phyloP scores from a whole-genome alignment of 2,113 vertebrate species.

The Beaufortia kweichowensis region DNA sequence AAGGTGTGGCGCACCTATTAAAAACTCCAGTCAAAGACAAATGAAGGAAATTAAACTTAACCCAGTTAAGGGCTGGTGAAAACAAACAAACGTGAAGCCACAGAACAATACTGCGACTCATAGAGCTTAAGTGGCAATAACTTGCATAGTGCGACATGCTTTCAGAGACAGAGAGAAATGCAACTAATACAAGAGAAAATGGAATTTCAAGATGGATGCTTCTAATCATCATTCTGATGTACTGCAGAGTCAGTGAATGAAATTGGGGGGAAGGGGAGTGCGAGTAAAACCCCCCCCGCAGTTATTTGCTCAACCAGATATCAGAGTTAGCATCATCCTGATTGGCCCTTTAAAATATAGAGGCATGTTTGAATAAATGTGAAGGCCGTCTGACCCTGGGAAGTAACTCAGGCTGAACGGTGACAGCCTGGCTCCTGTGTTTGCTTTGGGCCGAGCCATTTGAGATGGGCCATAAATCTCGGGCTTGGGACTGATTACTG shows the following conservation, averaged over 20 bases:
- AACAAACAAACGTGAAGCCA: conserved; percentile 41
- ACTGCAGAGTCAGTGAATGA: conserved; percentile 44
- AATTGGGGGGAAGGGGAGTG: conserved; percentile 50
- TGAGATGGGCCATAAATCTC: conserved; percentile 67
- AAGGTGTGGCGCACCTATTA: conserved; percentile 26
- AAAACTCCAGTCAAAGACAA: conserved; percentile 40
- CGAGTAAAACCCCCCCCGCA: conserved; percentile 47
- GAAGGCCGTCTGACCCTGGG: conserved; percentile 52
- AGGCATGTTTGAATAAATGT: conserved; percentile 69
- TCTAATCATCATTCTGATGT: conserved; percentile 58
- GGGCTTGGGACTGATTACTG: conserved; percentile 56
- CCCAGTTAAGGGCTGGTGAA: conserved; percentile 39
- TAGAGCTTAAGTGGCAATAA: conserved; percentile 54
- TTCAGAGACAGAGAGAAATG: conserved; percentile 62
- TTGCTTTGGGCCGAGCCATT: conserved; percentile 64
- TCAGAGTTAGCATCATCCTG: conserved; percentile 30
- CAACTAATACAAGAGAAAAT: conserved; percentile 65
- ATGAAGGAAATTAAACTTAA: conserved; percentile 49
- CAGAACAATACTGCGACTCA: conserved; percentile 40
- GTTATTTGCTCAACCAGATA: conserved; percentile 43
- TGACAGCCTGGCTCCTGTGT: conserved; percentile 57
- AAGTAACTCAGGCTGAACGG: conserved; percentile 64
- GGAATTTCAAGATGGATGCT: conserved; percentile 65
- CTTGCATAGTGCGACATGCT: conserved; percentile 39
- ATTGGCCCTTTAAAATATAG: conserved; percentile 66